phyloP scores from a whole-genome alignment of 2,113 vertebrate genomes.

The Casuarius casuarius region DNA sequence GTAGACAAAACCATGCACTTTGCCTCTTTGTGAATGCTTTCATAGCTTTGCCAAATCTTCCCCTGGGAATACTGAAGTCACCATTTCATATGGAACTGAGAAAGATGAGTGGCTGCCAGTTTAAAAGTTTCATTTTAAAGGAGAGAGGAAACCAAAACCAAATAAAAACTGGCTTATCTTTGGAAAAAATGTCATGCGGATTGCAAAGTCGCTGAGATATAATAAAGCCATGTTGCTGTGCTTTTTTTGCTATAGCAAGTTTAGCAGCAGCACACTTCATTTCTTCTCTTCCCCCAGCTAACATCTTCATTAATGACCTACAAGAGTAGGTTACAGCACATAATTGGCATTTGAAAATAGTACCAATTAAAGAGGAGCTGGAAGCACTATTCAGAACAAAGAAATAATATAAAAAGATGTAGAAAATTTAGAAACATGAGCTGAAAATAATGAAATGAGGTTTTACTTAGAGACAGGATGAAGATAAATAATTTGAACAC shows the following conservation, averaged over 20 bases:
- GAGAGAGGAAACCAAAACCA: not conserved
- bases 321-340: not conserved
- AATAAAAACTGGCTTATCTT: not conserved
- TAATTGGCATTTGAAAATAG: constrained; percentile 1
- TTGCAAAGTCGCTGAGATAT: not conserved
- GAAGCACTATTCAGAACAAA: not conserved
- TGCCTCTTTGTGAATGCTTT: not conserved
- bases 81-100: not conserved
- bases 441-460: not conserved
- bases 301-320: not conserved
- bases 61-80: not conserved
- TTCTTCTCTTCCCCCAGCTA: not conserved
- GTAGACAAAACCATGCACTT: not conserved
- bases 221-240: not conserved
- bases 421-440: not conserved
- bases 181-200: not conserved
- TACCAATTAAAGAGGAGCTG: not conserved
- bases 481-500: not conserved
- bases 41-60: not conserved
- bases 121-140: not conserved
- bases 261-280: not conserved
- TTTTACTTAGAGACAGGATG: not conserved
- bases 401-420: not conserved
- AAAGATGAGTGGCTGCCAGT: not conserved
- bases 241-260: not conserved